phyloP scores from a whole-genome alignment of 1,140 invertebrate species.

The Bombus soroeensis region DNA sequence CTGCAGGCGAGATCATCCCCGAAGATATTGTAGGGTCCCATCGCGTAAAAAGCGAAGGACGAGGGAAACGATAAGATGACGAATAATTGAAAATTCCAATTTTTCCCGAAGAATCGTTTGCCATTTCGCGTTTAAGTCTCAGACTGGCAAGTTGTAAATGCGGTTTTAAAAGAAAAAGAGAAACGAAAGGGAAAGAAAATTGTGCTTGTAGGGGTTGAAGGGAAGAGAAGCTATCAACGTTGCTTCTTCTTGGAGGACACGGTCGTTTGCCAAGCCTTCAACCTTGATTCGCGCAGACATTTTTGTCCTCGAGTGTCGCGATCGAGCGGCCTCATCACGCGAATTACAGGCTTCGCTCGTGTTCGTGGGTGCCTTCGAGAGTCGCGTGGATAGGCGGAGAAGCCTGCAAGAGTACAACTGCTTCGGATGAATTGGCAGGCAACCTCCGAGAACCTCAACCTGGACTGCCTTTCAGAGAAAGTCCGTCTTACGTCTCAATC shows the following conservation, averaged over 20 bases:
- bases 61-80: too few relatives aligned
- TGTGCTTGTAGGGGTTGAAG: slow-evolving; percentile 9
- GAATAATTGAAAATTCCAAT: too few relatives aligned
- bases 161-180: not conserved
- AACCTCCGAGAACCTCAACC: slow-evolving; percentile 20
- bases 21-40: slow-evolving; percentile 34
- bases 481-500: not conserved
- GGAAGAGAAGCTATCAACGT: slow-evolving; percentile 59
- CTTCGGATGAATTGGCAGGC: slow-evolving; percentile 56
- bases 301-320: slow-evolving; percentile 76
- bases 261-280: slow-evolving; percentile 58
- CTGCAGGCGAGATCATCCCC: slow-evolving; percentile 16
- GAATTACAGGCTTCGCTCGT: slow-evolving; percentile 77
- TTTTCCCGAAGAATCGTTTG: too few relatives aligned
- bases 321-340: slow-evolving; percentile 77
- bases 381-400: slow-evolving; percentile 79
- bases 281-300: slow-evolving; percentile 68
- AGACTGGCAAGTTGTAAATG: too few relatives aligned
- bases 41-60: not conserved
- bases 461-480: not conserved
- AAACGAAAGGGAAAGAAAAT: slow-evolving; percentile 39
- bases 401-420: slow-evolving; percentile 50
- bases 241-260: slow-evolving; percentile 35
- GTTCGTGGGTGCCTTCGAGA: slow-evolving; percentile 72
- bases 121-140: too few relatives aligned